phyloP scores from a whole-genome alignment of 2,888 invertebrate genomes.

The Drosophila monieri region DNA sequence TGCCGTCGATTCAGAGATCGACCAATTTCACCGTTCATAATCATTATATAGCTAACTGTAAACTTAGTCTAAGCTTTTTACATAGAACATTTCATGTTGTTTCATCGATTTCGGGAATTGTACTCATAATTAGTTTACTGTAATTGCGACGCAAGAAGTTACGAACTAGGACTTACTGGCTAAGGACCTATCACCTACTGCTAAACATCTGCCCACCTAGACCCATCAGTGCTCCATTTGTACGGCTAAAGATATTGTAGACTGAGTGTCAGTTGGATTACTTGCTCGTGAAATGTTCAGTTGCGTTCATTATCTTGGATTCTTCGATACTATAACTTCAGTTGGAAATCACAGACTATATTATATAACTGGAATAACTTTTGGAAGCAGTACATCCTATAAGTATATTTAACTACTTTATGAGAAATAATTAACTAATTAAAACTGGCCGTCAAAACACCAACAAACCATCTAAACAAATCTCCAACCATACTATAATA shows the following conservation, averaged over 20 bases:
- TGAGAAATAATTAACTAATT: constrained; percentile 63
- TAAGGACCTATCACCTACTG: constrained; percentile 71
- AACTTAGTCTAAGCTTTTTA: constrained; percentile 46
- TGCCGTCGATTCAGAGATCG: constrained; percentile 39
- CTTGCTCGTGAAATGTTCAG: constrained; percentile 64
- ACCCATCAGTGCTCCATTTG: constrained; percentile 65
- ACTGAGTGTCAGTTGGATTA: constrained; percentile 39
- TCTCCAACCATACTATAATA: constrained; percentile 29
- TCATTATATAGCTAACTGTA: constrained; percentile 11
- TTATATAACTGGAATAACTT: constrained; percentile 71
- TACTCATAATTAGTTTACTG: constrained; percentile 60
- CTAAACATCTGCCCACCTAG: constrained; percentile 75
- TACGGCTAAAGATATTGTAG: constrained; percentile 36
- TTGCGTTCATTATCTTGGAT: constrained; percentile 61
- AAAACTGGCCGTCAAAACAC: constrained; percentile 48
- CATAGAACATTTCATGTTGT: constrained; percentile 63
- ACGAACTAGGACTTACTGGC: constrained; percentile 48
- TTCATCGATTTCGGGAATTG: constrained; percentile 55
- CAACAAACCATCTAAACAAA: constrained; percentile 45
- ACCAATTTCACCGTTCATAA: constrained; percentile 46
- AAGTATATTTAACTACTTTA: constrained; percentile 45
- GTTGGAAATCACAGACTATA: constrained; percentile 67
- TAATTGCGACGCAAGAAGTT: constrained; percentile 63
- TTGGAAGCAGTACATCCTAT: constrained; percentile 56
- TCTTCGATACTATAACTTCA: constrained; percentile 59